phyloP scores from a whole-genome alignment of 2,113 vertebrate genomes.

The Lethenteron camtschaticum region DNA sequence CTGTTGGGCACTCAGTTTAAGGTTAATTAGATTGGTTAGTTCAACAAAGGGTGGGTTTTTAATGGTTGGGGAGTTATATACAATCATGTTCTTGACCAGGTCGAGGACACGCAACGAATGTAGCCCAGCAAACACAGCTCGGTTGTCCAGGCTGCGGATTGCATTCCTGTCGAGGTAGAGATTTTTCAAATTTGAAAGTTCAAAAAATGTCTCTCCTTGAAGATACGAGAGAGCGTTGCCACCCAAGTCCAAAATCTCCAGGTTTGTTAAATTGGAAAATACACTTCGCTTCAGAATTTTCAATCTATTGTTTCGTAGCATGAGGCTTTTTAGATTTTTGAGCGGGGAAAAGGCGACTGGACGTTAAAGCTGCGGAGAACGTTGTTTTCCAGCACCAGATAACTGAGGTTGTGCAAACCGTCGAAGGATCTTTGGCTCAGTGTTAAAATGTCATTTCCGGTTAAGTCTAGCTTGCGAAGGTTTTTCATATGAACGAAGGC shows the following conservation, averaged over 20 bases:
- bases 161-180: constrained; percentile 9
- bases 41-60: not conserved
- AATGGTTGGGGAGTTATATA: not conserved
- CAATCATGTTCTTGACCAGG: constrained; percentile 9
- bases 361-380: constrained; percentile 2
- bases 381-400: constrained; percentile 6
- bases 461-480: no score
- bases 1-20: constrained; percentile 9
- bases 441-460: not conserved
- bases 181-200: not conserved
- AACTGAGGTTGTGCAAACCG: constrained; percentile 3
- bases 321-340: not conserved
- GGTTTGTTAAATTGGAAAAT: constrained; percentile 5
- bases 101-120: constrained; percentile 8
- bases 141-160: constrained; percentile 7
- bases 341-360: not conserved
- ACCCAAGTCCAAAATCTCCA: constrained; percentile 1
- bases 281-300: constrained; percentile 3
- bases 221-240: constrained; percentile 8
- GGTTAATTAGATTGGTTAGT: constrained; percentile 4
- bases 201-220: not conserved
- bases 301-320: constrained; percentile 8
- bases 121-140: constrained; percentile 6
- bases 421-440: not conserved
- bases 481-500: no score